A percentile compares a stretch with the other conserved stretches of the same genome.
phyloP scores from a whole-genome alignment of 2,888 invertebrate genomes.

The Eueremaeus valkanovi region DNA sequence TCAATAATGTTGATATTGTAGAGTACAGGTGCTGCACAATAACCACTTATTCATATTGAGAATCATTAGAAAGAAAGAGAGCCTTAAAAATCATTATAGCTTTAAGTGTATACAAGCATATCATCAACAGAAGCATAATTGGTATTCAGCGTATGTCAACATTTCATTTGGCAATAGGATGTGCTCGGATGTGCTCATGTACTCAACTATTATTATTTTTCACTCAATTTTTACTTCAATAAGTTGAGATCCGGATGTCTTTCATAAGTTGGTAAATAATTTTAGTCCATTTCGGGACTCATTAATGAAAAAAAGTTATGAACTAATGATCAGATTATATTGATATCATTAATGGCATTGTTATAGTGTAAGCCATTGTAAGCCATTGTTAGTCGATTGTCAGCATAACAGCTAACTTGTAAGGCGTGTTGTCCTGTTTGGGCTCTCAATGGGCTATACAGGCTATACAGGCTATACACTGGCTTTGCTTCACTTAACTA shows the following conservation, averaged over 20 bases:
- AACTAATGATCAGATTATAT: conserved; percentile 22
- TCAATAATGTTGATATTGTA: neutral
- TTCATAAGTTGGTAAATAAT: neutral
- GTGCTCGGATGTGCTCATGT: conserved; percentile 17
- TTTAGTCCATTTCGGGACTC: neutral
- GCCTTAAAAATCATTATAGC: conserved; percentile 20
- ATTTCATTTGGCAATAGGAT: conserved; percentile 34
- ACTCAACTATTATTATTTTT: conserved; percentile 22
- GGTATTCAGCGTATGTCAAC: conserved; percentile 33
- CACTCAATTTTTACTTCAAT: conserved; percentile 14
- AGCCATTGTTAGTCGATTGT: neutral
- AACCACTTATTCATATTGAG: conserved; percentile 24
- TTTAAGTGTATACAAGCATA: conserved; percentile 16
- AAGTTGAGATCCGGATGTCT: conserved; percentile 26
- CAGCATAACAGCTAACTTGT: neutral
- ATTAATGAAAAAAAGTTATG: conserved; percentile 24
- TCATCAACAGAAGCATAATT: conserved; percentile 18
- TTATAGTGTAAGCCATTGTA: neutral
- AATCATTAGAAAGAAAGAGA: conserved; percentile 21
- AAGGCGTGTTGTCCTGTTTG: neutral
- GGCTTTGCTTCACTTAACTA: neutral
- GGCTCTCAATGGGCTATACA: too few relatives aligned
- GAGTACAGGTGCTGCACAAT: conserved; percentile 30
- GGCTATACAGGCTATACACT: too few relatives aligned
- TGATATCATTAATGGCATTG: neutral